Evolutionary conservation across 1,140 invertebrate species (phyloP), one percentile per base, ranked within the genome.

Genomic region (Conus betulinus): DNA sequence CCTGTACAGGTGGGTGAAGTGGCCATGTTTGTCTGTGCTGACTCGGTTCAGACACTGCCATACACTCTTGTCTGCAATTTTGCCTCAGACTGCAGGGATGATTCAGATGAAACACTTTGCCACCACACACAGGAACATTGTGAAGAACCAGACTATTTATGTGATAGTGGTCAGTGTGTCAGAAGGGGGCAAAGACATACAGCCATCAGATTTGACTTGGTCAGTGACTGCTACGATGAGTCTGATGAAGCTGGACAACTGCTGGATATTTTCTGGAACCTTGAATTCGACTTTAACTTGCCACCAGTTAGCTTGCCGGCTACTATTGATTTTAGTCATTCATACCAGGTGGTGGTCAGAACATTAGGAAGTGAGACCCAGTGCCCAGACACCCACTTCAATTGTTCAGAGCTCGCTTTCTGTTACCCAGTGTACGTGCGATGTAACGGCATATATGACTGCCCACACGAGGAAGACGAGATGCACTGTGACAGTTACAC

Each of bases 371-470:
- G 20, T 23, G 67, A 23, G 20, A 71, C 67, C 11, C 67, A 23
- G 67, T 71, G 67, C 67, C 67, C 67, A 60, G 57, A 60, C 8
- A 60, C 57, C n/a, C 71, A 63, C 17, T 63, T 63, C 60, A 63
- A 63, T 63, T 63, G 60, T 63, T 63, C 60, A 63, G 60, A 63
- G 17, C 60, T n/a, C 15, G 17, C 51, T 52, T 57, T 60, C 51
- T 67, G 81, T 15, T 5, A 55, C 3, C 57, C 74, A 39, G 81
- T 71, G 81, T 84, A 84, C 23, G 15, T 84, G 10, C 51, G 82
- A 15, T 84, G 82, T 84, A 84, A 84, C 82, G 86, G 76, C 63
- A n/a, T 84, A 15, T 57, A 57, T 17, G 82, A 84, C 53, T 84
- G 82, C 27, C 82, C 82, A 55, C 8, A n/a, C 15, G 11, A 20